Base-by-base conservation (phyloP, 2,113 vertebrate genomes). In the Heterocephalus glaber region DNA sequence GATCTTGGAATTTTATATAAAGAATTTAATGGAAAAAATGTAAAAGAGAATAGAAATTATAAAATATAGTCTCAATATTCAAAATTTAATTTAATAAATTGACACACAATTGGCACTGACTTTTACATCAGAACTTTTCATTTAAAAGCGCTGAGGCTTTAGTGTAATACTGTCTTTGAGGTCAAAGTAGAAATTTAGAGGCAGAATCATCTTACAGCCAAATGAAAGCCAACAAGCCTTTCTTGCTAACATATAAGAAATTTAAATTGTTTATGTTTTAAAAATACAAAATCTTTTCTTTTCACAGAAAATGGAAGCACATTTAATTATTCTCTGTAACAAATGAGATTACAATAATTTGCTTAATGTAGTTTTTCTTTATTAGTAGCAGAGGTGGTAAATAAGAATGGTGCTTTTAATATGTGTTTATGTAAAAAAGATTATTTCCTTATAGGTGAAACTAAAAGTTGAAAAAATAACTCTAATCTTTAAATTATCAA, bases 321-420 rank as follows among this genome's bases (percentile, higher is more conserved):
- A 60, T 76, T 61, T 66, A 80, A 90, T 90, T 94, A 22, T 93
- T 38, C 41, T 79, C n/a, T 91, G 12, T 72, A 85, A 95, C 14
- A 86, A 93, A 74, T 30, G 1, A 2, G 6, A 5, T 92, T 90
- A 26, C 80, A 95, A 79, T 7, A 38, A 19, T 84, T 90, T 80
- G 38, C 14, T 30, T 38, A 83, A 60, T 61, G 22, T 35, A 84
- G 63, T 1, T 6, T 86, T 83, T 77, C 5, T 20, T 92, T 92
- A 82, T 16, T 84, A 91, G 4, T n/a, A 72, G 1, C 38, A 83
- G 8, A 44, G 8, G 81, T 20, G 63, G 20, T 35, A 77, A 60
- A 68, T 74, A 72, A 80, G 16, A 61, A 7, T 47, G 41, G 19
- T 88, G 13, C 14, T 11, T 52, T 0, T 80, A 68, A 72, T 70